Base-by-base conservation (phyloP, 2,888 invertebrate genomes). In the Mamestra brassicae region DNA sequence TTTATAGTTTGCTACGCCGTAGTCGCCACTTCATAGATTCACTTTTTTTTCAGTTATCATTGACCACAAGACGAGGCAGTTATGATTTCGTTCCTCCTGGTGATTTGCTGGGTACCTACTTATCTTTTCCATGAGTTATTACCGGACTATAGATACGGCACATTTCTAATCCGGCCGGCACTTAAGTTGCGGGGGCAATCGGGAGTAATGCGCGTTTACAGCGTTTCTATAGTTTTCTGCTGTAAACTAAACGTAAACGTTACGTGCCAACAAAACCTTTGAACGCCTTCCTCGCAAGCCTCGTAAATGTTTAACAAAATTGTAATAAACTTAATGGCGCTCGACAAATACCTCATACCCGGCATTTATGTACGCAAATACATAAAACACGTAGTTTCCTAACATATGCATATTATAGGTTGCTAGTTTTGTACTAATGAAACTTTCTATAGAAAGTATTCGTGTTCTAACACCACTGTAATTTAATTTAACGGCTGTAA, bases 101-200 rank as follows among this genome's bases (percentile, higher is more conserved):
- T 10, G 11, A 11, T 45, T n/a, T 4, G 3, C 10, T 36, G 10
- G 8, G 10, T 45, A 13, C 7, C 5, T 58, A 4, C 34, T 0
- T 26, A 34, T 36, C 7, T 11, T 54, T 80, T 34, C 36, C 36
- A 54, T 74, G 74, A 82, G 55, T 78, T 86, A 80, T 81, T 38
- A 71, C 66, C 69, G n/a, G 78, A 90, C 95, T 95, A 95, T 84
- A 90, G 79, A 95, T 95, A 93, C 75, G 83, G 90, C 85, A 72
- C 91, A 85, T 88, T 93, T 93, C 93, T 96, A 95, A 95, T 96
- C 95, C 95, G 90, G 90, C 92, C 92, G 88, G 93, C 95, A 95
- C 96, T 96, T 96, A 95, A 95, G 94, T 94, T 92, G 95, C 92
- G 95, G 94, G 94, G 95, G 95, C 94, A 94, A 94, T 94, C 93